phyloP scores from a whole-genome alignment of 2,113 vertebrate species.

The Microtus richardsoni region DNA sequence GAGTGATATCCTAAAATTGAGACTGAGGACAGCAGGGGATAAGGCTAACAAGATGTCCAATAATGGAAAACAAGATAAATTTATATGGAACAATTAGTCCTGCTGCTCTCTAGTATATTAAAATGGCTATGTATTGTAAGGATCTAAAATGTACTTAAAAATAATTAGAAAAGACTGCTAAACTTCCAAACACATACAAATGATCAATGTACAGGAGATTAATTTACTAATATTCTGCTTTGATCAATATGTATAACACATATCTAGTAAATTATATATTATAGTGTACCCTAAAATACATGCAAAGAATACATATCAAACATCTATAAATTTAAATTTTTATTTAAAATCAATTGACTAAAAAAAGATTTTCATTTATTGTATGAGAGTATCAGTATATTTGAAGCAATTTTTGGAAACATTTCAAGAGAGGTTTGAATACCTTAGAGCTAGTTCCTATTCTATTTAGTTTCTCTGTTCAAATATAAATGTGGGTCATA shows the following conservation, averaged over 20 bases:
- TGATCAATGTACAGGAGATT: too few relatives aligned
- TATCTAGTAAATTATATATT: neutral
- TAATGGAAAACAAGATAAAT: too few relatives aligned
- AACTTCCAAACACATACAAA: neutral
- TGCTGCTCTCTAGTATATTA: neutral
- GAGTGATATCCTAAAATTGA: neutral
- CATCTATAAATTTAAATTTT: neutral
- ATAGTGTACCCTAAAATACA: neutral
- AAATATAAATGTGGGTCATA: neutral
- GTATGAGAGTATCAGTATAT: neutral
- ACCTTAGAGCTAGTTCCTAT: neutral
- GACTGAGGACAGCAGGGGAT: neutral
- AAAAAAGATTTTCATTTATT: neutral
- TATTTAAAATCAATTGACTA: neutral
- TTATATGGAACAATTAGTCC: too few relatives aligned
- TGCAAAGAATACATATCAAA: neutral
- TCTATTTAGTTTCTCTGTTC: neutral
- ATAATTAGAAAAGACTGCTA: neutral
- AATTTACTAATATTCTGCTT: neutral
- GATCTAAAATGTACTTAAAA: neutral
- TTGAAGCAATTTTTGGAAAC: neutral
- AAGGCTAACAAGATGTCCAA: neutral
- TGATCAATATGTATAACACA: neutral
- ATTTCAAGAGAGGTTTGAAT: neutral
- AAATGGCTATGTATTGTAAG: neutral